Conservation (phyloP, 1,140 invertebrate species). For the Hesperophylax magnus region DNA sequence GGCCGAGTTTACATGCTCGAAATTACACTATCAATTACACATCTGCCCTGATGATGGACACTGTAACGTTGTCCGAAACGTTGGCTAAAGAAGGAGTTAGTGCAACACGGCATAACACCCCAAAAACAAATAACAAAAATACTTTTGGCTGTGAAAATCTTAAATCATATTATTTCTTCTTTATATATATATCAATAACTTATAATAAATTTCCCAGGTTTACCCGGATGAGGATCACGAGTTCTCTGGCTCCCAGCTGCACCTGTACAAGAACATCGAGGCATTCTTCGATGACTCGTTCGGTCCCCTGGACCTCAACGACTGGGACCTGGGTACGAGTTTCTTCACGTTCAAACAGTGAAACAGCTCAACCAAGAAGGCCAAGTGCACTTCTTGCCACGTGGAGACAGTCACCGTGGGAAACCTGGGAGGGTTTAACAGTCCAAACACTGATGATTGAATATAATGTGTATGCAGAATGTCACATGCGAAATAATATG, state of each 20-base stretch:
- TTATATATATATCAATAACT: no score
- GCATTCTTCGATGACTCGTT: slow-evolving; percentile 89
- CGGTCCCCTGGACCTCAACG: slow-evolving; percentile 78
- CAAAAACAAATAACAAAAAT: no score
- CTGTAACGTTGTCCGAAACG: no score
- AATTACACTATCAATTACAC: no score
- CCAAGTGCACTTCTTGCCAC: not conserved
- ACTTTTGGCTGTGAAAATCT: no score
- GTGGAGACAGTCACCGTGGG: not conserved
- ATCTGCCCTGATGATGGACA: no score
- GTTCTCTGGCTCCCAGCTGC: slow-evolving; percentile 77
- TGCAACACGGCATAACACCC: no score
- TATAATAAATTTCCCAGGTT: slow-evolving; percentile 71
- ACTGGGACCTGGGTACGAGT: slow-evolving; percentile 74
- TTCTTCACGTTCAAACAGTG: slow-evolving; percentile 69
- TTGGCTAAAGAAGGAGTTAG: no score
- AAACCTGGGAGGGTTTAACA: not conserved
- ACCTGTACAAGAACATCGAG: slow-evolving; percentile 87
- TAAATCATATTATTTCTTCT: no score
- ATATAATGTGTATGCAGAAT: not conserved
- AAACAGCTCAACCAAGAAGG: slow-evolving; percentile 17
- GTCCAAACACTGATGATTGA: slow-evolving; percentile 3
- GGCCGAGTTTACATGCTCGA: no score
- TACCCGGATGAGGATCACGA: slow-evolving; percentile 89
- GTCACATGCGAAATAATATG: no score